Conservation (phyloP, 2,797 vertebrate species). For the Apogon hyalosoma region DNA sequence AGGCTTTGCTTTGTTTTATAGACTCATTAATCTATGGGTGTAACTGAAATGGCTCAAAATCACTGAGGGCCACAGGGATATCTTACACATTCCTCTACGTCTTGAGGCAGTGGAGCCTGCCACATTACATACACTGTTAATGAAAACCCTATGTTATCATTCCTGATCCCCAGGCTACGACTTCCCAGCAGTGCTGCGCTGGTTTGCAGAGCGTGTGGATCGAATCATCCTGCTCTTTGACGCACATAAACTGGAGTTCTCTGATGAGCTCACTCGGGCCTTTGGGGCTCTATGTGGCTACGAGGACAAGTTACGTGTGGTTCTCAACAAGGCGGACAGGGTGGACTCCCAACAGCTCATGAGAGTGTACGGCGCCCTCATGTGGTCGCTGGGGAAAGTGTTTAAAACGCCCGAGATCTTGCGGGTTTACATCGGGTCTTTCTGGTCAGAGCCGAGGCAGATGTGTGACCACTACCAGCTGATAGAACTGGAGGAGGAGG, state of each 20-base stretch:
- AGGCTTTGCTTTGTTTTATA: conserved; percentile 53
- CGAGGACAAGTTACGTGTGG: conserved; percentile 94
- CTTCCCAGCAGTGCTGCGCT: conserved; percentile 89
- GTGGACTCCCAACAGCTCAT: conserved; percentile 93
- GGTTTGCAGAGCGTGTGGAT: conserved; percentile 93
- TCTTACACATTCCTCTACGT: conserved; percentile 43
- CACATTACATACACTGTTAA: conserved; percentile 54
- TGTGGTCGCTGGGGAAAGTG: conserved; percentile 95
- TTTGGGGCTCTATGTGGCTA: conserved; percentile 89
- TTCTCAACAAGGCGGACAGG: conserved; percentile 94
- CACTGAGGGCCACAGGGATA: conserved; percentile 57
- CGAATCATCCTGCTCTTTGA: conserved; percentile 93
- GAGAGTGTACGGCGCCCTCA: conserved; percentile 93
- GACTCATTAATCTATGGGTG: conserved; percentile 70
- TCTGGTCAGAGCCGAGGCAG: conserved; percentile 91
- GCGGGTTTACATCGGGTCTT: conserved; percentile 91
- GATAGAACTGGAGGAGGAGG: conserved; percentile 92
- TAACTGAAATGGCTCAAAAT: conserved; percentile 61
- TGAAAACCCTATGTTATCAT: conserved; percentile 67
- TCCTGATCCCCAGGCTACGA: conserved; percentile 85
- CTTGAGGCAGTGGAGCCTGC: conserved; percentile 37
- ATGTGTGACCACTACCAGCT: conserved; percentile 87
- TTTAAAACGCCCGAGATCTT: conserved; percentile 92
- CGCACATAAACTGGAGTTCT: conserved; percentile 94
- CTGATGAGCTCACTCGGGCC: conserved; percentile 91